Percentiles rank a stretch among this genome's conserved stretches.
Evolutionary conservation across 1,140 invertebrate genomes (phyloP).

Genomic region (Drosophila sucinea): DNA sequence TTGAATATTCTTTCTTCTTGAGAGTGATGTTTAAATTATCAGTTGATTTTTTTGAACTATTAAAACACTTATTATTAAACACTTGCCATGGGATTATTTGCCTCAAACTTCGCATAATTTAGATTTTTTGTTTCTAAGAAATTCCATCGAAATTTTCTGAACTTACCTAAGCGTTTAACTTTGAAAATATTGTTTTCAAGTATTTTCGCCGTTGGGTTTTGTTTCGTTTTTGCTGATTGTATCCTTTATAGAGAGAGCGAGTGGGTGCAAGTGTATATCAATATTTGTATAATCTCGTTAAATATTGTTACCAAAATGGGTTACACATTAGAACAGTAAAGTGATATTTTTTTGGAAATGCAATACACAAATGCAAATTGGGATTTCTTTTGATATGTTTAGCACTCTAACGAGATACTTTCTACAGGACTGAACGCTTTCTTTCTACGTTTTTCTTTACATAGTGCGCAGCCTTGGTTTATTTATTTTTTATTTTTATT

Average conservation of each 20-base stretch:
- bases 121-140: conserved; percentile 31
- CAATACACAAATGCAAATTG: conserved; percentile 28
- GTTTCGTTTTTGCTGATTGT: conserved; percentile 9
- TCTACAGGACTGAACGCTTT: conserved; percentile 6
- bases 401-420: conserved; percentile 47
- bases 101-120: background rate
- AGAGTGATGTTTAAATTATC: too few species aligned
- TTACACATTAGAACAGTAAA: background rate
- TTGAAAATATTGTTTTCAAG: conserved; percentile 7
- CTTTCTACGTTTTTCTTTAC: background rate
- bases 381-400: conserved; percentile 62
- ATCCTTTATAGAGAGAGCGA: background rate
- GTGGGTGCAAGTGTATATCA: background rate
- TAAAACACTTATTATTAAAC: background rate
- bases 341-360: conserved; percentile 20
- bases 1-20: too few species aligned
- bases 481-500: conserved; percentile 18
- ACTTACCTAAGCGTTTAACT: conserved; percentile 15
- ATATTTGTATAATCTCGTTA: conserved; percentile 4
- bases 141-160: background rate
- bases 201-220: conserved; percentile 7
- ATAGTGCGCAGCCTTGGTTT: conserved; percentile 12
- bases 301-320: too few species aligned
- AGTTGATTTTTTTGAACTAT: background rate
- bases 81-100: background rate